phyloP scores from a whole-genome alignment of 2,113 vertebrate genomes.

The Martes martes region DNA sequence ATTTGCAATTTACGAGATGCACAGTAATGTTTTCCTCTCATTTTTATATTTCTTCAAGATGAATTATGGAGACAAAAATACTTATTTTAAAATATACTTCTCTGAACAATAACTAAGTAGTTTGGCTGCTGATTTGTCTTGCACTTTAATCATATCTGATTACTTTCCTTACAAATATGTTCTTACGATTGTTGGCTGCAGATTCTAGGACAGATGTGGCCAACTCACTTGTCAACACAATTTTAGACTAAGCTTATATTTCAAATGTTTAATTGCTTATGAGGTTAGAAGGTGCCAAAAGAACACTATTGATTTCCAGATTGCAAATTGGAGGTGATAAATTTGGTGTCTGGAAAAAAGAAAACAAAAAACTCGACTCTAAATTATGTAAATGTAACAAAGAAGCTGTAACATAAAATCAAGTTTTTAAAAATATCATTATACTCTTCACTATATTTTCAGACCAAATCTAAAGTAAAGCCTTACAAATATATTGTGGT shows the following conservation, averaged over 20 bases:
- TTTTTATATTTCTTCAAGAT: not conserved
- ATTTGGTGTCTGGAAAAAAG: not conserved
- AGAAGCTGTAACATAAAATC: not conserved
- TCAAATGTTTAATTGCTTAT: conserved; percentile 59
- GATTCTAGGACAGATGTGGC: conserved; percentile 39
- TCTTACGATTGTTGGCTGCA: conserved; percentile 38
- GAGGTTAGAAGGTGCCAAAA: conserved; percentile 38
- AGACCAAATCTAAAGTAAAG: not conserved
- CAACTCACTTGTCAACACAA: conserved; percentile 49
- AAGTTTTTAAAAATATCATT: not conserved
- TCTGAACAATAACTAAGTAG: not conserved
- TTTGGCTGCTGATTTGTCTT: not conserved
- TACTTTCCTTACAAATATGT: not conserved
- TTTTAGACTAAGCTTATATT: conserved; percentile 56
- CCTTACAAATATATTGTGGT: not conserved
- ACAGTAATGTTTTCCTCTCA: not conserved
- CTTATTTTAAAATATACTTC: not conserved
- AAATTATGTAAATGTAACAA: conserved; percentile 13
- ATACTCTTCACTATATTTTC: not conserved
- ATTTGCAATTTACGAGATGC: not conserved
- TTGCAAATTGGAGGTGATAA: conserved; percentile 29
- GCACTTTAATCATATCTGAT: not conserved
- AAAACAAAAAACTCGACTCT: not conserved
- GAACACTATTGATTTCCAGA: conserved; percentile 52
- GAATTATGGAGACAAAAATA: not conserved